Evolutionary conservation across 2,113 vertebrate genomes (phyloP).

Genomic region (Mirza zaza): DNA sequence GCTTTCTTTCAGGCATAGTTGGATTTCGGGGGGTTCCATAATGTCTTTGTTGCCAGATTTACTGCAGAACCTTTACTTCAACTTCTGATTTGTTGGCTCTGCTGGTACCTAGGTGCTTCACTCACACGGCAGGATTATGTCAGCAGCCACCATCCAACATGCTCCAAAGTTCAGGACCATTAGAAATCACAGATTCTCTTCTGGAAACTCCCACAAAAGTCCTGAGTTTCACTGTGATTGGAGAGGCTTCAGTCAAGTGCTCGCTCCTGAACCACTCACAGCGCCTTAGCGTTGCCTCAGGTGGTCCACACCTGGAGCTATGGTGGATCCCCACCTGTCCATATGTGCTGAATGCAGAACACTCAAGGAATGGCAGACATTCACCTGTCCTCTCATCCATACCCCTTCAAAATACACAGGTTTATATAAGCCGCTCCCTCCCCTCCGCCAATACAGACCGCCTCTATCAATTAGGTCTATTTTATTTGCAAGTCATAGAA

Average conservation of each 20-base stretch:
- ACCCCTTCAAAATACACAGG: neutral
- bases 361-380: too few species aligned
- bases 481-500: neutral
- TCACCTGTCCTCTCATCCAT: too few species aligned
- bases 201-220: neutral
- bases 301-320: neutral
- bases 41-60: neutral
- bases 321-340: too few species aligned
- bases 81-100: neutral
- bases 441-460: neutral
- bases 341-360: neutral
- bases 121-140: neutral
- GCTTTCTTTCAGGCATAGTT: neutral
- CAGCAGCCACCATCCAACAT: neutral
- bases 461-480: neutral
- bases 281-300: neutral
- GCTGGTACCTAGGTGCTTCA: neutral
- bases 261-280: neutral
- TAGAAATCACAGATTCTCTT: neutral
- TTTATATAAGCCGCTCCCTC: neutral
- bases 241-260: neutral
- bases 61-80: neutral
- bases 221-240: neutral
- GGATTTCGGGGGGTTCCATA: neutral
- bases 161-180: neutral